phyloP scores from a whole-genome alignment of 1,140 invertebrate species.

The Halyomorpha halys region DNA sequence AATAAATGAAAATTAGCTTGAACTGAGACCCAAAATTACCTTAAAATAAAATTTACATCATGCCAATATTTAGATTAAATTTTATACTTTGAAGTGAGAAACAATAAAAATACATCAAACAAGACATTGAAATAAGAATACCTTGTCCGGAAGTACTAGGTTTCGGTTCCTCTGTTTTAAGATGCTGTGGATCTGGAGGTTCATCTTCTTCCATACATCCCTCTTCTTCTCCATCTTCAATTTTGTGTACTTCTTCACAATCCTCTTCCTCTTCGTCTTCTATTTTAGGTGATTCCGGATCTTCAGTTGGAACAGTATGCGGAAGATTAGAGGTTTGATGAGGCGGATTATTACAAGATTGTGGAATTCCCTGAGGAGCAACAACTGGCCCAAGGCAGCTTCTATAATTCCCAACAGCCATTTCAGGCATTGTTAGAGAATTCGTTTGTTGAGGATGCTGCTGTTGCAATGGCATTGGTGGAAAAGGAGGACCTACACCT shows the following conservation, averaged over 20 bases:
- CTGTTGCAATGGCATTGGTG: too few species aligned
- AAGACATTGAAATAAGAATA: conserved; percentile 28
- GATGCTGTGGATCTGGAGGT: conserved; percentile 22
- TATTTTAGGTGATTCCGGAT: conserved; percentile 7
- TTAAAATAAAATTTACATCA: too few species aligned
- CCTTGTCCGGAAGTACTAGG: conserved; percentile 44
- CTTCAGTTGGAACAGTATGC: neutral
- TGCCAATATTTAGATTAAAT: too few species aligned
- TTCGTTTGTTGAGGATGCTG: too few species aligned
- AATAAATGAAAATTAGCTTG: too few species aligned
- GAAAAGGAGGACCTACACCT: too few species aligned
- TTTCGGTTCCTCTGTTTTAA: conserved; percentile 39
- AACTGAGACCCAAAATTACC: too few species aligned
- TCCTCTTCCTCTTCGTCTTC: conserved; percentile 17
- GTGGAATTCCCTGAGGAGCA: neutral
- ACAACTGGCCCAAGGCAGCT: neutral
- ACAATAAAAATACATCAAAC: too few species aligned
- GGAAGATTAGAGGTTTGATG: conserved; percentile 3
- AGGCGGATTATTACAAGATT: neutral
- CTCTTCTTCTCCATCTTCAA: conserved; percentile 21
- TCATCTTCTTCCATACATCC: conserved; percentile 1
- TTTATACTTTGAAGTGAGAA: too few species aligned
- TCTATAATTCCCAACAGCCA: neutral
- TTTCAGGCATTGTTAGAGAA: neutral
- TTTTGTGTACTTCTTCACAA: conserved; percentile 14